Percentiles rank a stretch among this genome's conserved stretches.
These are phyloP conservation scores for Ryuthela nishihirai DNA, from an alignment of 2,888 invertebrate species.

Conservation along the genomic window DNA sequence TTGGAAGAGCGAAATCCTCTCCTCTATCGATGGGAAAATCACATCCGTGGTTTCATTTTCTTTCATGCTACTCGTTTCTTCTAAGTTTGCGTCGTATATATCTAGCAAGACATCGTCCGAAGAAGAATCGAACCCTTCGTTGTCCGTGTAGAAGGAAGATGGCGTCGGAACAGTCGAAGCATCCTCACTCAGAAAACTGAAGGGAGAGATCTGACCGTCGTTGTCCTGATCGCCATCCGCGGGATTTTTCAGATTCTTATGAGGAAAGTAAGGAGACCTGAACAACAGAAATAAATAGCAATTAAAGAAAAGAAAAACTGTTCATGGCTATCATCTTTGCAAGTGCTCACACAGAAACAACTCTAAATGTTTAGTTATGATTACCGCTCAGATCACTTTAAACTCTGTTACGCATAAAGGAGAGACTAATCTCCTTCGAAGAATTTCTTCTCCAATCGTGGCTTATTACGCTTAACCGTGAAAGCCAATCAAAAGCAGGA, in stretches of 20 bases:
- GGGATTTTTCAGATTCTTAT: conserved; percentile 24
- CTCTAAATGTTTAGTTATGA: too few species aligned
- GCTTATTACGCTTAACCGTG: too few species aligned
- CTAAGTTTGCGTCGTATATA: too few species aligned
- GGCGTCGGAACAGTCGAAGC: conserved; percentile 24
- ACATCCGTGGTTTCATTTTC: conserved; percentile 2
- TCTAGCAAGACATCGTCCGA: conserved; percentile 31
- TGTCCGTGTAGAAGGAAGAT: conserved; percentile 21
- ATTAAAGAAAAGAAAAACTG: too few species aligned
- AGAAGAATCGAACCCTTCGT: conserved; percentile 32
- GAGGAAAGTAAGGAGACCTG: conserved; percentile 33
- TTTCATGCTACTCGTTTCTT: conserved; percentile 16
- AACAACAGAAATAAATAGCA: neutral
- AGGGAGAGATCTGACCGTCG: conserved; percentile 29
- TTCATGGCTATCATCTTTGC: too few species aligned
- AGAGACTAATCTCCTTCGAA: too few species aligned
- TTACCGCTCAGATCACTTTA: too few species aligned
- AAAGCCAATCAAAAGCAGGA: too few species aligned
- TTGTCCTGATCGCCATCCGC: conserved; percentile 21
- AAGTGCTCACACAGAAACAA: too few species aligned
- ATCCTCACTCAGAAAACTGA: conserved; percentile 34
- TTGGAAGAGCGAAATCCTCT: conserved; percentile 25
- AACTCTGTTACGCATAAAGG: too few species aligned
- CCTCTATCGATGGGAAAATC: conserved; percentile 23
- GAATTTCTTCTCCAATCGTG: too few species aligned